Evolutionary conservation across 2,797 vertebrate genomes (phyloP), one percentile per base, ranked within the genome.

Genomic region (Syndactyla subalaris): DNA sequence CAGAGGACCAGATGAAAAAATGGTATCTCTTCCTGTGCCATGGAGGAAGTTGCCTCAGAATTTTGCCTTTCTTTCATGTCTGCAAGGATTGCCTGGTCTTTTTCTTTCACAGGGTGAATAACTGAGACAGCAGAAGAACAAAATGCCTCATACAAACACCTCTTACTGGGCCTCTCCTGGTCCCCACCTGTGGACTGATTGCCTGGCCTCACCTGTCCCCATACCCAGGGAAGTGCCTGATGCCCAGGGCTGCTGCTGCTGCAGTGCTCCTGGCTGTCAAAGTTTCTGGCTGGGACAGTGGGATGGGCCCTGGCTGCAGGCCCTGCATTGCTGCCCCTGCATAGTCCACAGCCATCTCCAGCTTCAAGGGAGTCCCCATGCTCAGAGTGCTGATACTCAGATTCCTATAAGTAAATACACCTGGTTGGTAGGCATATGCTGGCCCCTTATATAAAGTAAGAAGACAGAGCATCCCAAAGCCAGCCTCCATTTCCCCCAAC

Each of bases 121-220:
- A 66, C 17, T 32, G 14, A 16, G 36, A 65, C 27, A 27, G 14
- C 4, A 30, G n/a, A 30, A 36, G 29, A 46, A 62, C 59, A 27
- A 29, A 14, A 13, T 54, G 18, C 10, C 36, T 48, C 22, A n/a
- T 6, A 18, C 41, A 75, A 27, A 58, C 18, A 22, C 7, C 51
- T 5, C 30, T 51, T 12, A 7, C 16, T 0, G 0, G 48, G 49
- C 26, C 38, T 67, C 49, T 30, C 11, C 41, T 52, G 26, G 36
- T 32, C 2, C 19, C 8, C 24, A 41, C 4, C 4, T 4, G 4
- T 2, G 12, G 6, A 10, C 27, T 85, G 24, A 23, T 1, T 12
- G 12, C 6, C 2, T 38, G 27, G 15, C 23, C 27, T 26, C 1
- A 2, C 7, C 13, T 4, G 7, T 43, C 27, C 16, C 43, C n/a